Base-by-base conservation (phyloP, 2,888 invertebrate species). In the Panorpa germanica region DNA sequence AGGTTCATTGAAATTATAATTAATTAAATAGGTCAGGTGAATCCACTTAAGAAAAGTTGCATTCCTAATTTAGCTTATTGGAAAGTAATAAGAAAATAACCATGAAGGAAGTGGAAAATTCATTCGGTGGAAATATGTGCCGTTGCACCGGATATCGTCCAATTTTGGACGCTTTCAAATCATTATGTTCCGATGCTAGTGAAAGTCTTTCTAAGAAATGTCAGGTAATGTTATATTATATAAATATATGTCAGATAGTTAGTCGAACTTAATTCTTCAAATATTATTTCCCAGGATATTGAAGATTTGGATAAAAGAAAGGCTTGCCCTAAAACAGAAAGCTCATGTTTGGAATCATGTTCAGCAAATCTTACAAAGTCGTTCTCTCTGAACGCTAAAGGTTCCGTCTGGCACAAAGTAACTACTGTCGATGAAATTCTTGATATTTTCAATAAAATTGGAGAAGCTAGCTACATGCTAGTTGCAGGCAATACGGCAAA, bases 141-240 rank as follows among this genome's bases (percentile, higher is more conserved):
- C 61, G 82, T 30, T 82, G 82, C 42, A 82, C 81, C 0, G 81
- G 81, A 1, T 81, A 78, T 44, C 58, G 80, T 4, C 65, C 80
- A 1, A 82, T 82, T 35, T 55, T 77, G 27, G 80, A 81, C 44
- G 70, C 80, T 3, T 77, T 82, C 49, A 81, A 81, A 49, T 66
- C 73, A 2, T 70, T 77, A 39, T 71, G 75, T 1, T 53, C 47
- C 2, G 70, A 74, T 40, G 63, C 64, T 4, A 57, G 63, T 5
- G 52, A 62, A 28, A 43, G 50, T 24, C 49, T 70, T 9, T 46
- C 34, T 7, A 29, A 35, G 3, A 3, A 22, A 4, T n/a, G n/a
- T n/a, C n/a, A n/a, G n/a, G n/a, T n/a, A n/a, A n/a, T n/a, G n/a
- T n/a, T n/a, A n/a, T n/a, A n/a, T n/a, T n/a, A n/a, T n/a, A n/a